Evolutionary conservation across 2,888 invertebrate genomes (phyloP).

Genomic region (Drosophila nr. fundita): DNA sequence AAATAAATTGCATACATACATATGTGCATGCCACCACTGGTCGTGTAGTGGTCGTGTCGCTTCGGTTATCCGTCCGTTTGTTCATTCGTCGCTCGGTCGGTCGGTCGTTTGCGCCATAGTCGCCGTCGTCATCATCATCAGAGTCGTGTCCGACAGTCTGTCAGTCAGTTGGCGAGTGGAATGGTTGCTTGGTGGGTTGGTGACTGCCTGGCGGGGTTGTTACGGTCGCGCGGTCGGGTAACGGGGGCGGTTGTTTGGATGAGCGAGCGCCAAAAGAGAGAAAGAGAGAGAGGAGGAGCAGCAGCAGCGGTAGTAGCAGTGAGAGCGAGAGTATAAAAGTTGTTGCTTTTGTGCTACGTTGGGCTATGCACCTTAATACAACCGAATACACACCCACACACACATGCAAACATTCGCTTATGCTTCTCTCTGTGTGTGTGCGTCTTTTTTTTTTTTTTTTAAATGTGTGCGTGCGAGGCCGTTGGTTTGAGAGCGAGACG

Average conservation of each 20-base stretch:
- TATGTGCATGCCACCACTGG: slow-evolving; percentile 60
- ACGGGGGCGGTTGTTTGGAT: slow-evolving; percentile 48
- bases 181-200: slow-evolving; percentile 43
- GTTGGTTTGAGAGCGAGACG: slow-evolving; percentile 23
- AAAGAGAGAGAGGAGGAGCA: slow-evolving; percentile 28
- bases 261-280: slow-evolving; percentile 56
- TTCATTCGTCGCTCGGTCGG: slow-evolving; percentile 35
- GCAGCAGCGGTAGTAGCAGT: slow-evolving; percentile 2
- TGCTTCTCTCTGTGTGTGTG: slow-evolving; percentile 12
- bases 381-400: slow-evolving; percentile 20
- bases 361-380: slow-evolving; percentile 62
- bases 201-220: slow-evolving; percentile 27
- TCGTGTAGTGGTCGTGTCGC: slow-evolving; percentile 47
- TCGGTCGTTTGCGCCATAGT: slow-evolving; percentile 32
- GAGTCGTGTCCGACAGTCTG: slow-evolving; percentile 47
- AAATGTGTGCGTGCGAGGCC: slow-evolving; percentile 48
- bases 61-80: slow-evolving; percentile 41
- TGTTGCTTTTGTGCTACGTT: slow-evolving; percentile 53
- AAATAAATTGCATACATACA: slow-evolving; percentile 51
- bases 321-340: slow-evolving; percentile 52
- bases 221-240: slow-evolving; percentile 25
- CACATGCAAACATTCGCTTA: not conserved
- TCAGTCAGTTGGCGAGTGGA: slow-evolving; percentile 55
- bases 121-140: slow-evolving; percentile 33
- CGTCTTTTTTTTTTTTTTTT: slow-evolving; percentile 7